phyloP scores from a whole-genome alignment of 92 coral and sea anemone species.

The Siderastrea siderea region DNA sequence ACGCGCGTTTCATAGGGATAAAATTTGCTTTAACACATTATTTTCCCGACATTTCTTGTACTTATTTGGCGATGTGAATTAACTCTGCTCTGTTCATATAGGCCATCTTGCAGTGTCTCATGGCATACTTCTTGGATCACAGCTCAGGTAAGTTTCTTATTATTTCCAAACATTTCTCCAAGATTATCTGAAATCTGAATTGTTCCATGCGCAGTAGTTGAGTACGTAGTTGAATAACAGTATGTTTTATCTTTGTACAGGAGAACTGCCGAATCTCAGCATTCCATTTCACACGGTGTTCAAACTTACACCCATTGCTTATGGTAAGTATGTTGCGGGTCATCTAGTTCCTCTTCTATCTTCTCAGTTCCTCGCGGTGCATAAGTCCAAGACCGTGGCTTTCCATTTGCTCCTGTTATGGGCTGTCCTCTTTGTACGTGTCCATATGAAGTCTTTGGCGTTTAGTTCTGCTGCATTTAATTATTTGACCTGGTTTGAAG shows the following conservation, averaged over 20 bases:
- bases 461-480: too few species aligned
- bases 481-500: too few species aligned
- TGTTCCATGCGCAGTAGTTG: neutral
- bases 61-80: neutral
- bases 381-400: neutral
- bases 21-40: neutral
- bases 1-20: too few species aligned
- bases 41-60: neutral
- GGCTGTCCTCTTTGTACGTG: too few species aligned
- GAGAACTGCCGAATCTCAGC: slow-evolving; percentile 84
- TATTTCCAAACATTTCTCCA: too few species aligned
- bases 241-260: slow-evolving; percentile 29
- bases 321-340: slow-evolving; percentile 75
- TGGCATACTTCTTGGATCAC: slow-evolving; percentile 95
- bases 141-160: slow-evolving; percentile 76
- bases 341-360: neutral
- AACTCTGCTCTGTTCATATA: slow-evolving; percentile 9
- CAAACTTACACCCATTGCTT: slow-evolving; percentile 97
- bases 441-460: too few species aligned
- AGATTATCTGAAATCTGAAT: neutral
- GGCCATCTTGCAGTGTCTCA: slow-evolving; percentile 93
- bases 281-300: slow-evolving; percentile 97
- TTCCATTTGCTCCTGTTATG: neutral
- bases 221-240: neutral
- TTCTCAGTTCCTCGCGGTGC: neutral